Evolutionary conservation across 2,888 invertebrate species (phyloP).

Genomic region (Penaeus monodon): DNA sequence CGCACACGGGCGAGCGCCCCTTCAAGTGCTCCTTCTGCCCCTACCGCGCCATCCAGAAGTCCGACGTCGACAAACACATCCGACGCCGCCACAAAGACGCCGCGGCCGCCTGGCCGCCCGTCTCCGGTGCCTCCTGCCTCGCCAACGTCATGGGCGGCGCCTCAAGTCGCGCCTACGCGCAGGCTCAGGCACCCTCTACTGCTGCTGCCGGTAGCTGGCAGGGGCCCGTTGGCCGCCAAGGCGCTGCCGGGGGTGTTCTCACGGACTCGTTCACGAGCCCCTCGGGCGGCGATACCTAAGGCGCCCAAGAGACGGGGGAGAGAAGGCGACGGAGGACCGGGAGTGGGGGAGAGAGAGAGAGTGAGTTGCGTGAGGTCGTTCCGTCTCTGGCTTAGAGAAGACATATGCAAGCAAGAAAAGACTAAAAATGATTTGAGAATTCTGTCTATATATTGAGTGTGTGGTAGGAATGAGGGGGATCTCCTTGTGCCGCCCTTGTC

Average conservation of each 20-base stretch:
- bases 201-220: background rate
- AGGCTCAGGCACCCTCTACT: background rate
- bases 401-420: too few relatives aligned
- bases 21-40: constrained; percentile 56
- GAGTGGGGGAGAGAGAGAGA: background rate
- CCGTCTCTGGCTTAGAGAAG: too few relatives aligned
- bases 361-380: too few relatives aligned
- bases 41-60: constrained; percentile 55
- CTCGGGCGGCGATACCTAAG: background rate
- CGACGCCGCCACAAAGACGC: constrained; percentile 48
- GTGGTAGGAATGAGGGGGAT: too few relatives aligned
- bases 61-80: constrained; percentile 54
- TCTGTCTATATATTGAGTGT: too few relatives aligned
- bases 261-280: constrained; percentile 10
- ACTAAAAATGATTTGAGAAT: too few relatives aligned
- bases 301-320: background rate
- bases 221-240: background rate
- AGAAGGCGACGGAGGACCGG: background rate
- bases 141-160: background rate
- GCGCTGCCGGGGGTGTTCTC: background rate
- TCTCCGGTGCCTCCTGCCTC: background rate
- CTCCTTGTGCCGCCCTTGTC: background rate
- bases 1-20: constrained; percentile 54
- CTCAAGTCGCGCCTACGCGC: background rate
- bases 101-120: constrained; percentile 20